Evolutionary conservation across 2,888 invertebrate species (phyloP).

Genomic region (Acanthococcus lagerstroemiae): DNA sequence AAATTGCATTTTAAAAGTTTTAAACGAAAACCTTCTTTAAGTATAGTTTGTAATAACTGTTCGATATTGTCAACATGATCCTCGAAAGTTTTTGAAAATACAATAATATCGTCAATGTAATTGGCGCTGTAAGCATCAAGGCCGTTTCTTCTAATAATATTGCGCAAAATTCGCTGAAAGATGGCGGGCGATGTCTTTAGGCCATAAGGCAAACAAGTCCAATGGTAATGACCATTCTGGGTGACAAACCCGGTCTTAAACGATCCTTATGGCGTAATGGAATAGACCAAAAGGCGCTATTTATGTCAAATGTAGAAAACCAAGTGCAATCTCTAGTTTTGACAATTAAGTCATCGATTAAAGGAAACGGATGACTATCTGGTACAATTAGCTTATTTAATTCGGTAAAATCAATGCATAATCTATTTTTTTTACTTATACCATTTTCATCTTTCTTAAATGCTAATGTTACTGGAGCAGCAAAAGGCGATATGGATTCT

Average conservation of each 20-base stretch:
- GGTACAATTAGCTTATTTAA: conserved; percentile 2
- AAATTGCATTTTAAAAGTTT: conserved; percentile 28
- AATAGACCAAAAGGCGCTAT: conserved; percentile 41
- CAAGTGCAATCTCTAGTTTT: conserved; percentile 30
- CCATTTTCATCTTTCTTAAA: too few species aligned
- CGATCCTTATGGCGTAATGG: conserved; percentile 9
- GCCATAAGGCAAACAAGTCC: conserved; percentile 13
- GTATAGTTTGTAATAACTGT: conserved; percentile 34
- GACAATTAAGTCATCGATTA: conserved; percentile 32
- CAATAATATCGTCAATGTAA: neutral
- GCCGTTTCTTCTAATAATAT: neutral
- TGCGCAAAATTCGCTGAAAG: neutral
- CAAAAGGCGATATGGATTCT: too few species aligned
- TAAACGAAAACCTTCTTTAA: conserved; percentile 20
- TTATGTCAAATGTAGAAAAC: conserved; percentile 40
- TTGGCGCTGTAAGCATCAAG: neutral
- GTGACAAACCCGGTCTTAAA: conserved; percentile 23
- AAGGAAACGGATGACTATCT: conserved; percentile 11
- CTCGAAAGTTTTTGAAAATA: conserved; percentile 35
- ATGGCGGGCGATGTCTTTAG: conserved; percentile 13
- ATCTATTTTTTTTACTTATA: too few species aligned
- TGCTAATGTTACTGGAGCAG: too few species aligned
- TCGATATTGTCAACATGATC: conserved; percentile 35
- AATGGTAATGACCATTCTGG: conserved; percentile 9
- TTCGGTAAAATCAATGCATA: too few species aligned